Base-by-base conservation (phyloP, 2,888 invertebrate genomes). In the Stenolophus ochropezus region DNA sequence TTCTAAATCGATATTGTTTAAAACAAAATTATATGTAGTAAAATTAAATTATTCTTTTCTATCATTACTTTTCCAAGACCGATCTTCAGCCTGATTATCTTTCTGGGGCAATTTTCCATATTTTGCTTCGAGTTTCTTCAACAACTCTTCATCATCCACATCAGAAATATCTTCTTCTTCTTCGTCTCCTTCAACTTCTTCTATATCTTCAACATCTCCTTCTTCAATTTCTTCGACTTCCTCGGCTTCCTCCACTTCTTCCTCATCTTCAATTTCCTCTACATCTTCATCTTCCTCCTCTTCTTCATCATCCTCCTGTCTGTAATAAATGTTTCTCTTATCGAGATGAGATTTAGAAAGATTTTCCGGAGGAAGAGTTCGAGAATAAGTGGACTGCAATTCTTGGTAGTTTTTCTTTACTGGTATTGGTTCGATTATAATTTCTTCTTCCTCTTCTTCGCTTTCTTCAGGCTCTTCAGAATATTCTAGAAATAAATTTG, bases 91-190 rank as follows among this genome's bases (percentile, higher is more conserved):
- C 82, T 87, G 86, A 83, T 92, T 91, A 8, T 87, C 86, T 33
- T 2, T 42, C 33, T 42, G 33, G 33, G 92, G 92, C 77, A 94
- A 88, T 84, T 93, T 92, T 74, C 94, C 94, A 87, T 95, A 95
- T 90, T 94, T 94, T 23, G 92, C 93, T 87, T 94, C 94, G 81
- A 95, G 89, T 83, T 94, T 91, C 85, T 90, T 93, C 85, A 95
- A 90, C 65, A 95, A 89, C 83, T 94, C 94, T 4, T 91, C 91
- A 86, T 95, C 94, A 86, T 94, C 94, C 0, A 93, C 92, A 84
- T 94, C 93, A 11, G 86, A 86, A 75, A 86, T 85, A 27, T 84
- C 83, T 61, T 84, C 85, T 18, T 82, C 79, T 27, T 83, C 83
- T 16, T 83, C 83, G 2, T 81, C 84, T 33, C 61, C 82, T 58